A percentile compares a stretch with the other conserved stretches of the same genome.
These are phyloP conservation scores for Leptura quadrifasciata DNA, from an alignment of 2,888 invertebrate genomes.

Conservation along the genomic window DNA sequence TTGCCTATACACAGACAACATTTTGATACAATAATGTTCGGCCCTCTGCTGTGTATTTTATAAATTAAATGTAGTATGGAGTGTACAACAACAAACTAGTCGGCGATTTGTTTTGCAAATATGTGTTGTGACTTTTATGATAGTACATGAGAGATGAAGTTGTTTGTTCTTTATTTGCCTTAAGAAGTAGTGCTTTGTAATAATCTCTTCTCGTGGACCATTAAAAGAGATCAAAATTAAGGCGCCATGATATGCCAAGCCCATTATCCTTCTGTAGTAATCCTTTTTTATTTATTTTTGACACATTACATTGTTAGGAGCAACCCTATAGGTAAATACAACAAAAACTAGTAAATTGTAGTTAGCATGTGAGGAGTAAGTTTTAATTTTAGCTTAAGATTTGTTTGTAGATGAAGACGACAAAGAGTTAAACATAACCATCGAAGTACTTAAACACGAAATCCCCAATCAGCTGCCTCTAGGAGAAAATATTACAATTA, in stretches of 20 bases:
- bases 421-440: slow-evolving; percentile 69
- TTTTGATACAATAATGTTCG: not conserved
- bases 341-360: slow-evolving; percentile 17
- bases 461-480: slow-evolving; percentile 68
- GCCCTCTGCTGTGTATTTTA: slow-evolving; percentile 3
- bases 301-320: slow-evolving; percentile 62
- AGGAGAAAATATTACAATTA: slow-evolving; percentile 75
- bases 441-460: slow-evolving; percentile 69
- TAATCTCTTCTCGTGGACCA: slow-evolving; percentile 56
- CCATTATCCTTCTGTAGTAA: slow-evolving; percentile 68
- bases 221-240: slow-evolving; percentile 58
- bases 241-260: slow-evolving; percentile 74
- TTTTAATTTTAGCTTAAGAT: slow-evolving; percentile 29
- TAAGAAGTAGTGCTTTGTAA: slow-evolving; percentile 61
- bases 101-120: slow-evolving; percentile 65
- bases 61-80: slow-evolving; percentile 63
- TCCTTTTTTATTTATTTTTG: slow-evolving; percentile 66
- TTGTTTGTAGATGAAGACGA: slow-evolving; percentile 64
- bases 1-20: not conserved
- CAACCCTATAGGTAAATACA: slow-evolving; percentile 69
- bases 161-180: slow-evolving; percentile 57
- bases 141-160: slow-evolving; percentile 62
- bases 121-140: slow-evolving; percentile 62
- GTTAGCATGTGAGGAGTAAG: not conserved
- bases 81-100: slow-evolving; percentile 67